Base-by-base conservation (phyloP, 2,888 invertebrate genomes). In the Amblyjoppa fuscipennis region DNA sequence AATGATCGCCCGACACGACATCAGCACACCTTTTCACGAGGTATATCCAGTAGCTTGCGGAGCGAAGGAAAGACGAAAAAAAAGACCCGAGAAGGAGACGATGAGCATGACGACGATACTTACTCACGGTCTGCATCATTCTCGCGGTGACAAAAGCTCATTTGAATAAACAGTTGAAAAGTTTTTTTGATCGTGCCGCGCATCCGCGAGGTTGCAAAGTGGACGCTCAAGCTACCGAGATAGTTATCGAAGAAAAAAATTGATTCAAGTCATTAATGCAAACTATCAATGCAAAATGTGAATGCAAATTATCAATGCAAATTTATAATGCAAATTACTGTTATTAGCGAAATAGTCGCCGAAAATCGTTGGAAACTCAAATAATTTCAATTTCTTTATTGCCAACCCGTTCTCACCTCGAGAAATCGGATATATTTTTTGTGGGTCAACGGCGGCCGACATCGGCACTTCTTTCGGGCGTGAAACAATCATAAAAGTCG, bases 81-180 rank as follows among this genome's bases (percentile, higher is more conserved):
- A 16, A 20, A 34, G 16, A 34, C 16, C n/a, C 31, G 64, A 20
- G 56, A 41, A 59, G 45, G 64, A 81, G 49, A 51, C 45, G 74
- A 74, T 78, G 51, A 74, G 25, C 76, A 68, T n/a, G 66, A 75
- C 68, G 51, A 84, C 78, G 83, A 76, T 59, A 85, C 77, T 88
- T 49, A 82, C 77, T 73, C 53, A 77, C 79, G 78, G 78, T 86
- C 84, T 84, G 83, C 78, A 87, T 88, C 83, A 85, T 82, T 85
- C 81, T 34, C 82, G 38, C 84, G 82, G 89, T 88, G 88, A 87
- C 88, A 87, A 89, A 89, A 86, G 87, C 89, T 89, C 86, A 89
- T 88, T 89, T 88, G 88, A 89, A 89, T 89, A 89, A 88, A 88
- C 87, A 85, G 83, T 70, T 66, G 73, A 75, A 59, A 20, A 49